Conservation (phyloP, 2,113 vertebrate species). For the Accipiter virgatus region DNA sequence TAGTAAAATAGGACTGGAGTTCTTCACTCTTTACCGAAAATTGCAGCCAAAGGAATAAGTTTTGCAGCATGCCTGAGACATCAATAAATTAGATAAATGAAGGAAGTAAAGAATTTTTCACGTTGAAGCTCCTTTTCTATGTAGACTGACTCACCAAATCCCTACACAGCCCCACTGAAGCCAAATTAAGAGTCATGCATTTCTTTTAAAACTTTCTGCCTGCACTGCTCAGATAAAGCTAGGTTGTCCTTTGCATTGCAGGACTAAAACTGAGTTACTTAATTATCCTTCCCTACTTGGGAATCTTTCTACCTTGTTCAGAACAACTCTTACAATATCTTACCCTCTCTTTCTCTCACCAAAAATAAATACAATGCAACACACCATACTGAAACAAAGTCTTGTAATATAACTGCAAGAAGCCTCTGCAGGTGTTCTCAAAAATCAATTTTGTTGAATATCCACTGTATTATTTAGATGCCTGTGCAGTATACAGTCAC, state of each 20-base stretch:
- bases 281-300: neutral
- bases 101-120: neutral
- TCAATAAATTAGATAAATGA: neutral
- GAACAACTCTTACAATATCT: neutral
- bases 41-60: neutral
- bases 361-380: neutral
- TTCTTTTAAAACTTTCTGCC: neutral
- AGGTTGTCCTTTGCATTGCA: neutral
- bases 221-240: neutral
- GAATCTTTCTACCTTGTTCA: neutral
- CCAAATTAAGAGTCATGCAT: neutral
- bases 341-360: neutral
- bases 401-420: neutral
- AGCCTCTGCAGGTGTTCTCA: neutral
- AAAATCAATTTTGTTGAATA: neutral
- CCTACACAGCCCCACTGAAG: neutral
- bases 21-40: neutral
- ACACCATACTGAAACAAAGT: neutral
- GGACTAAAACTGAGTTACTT: neutral
- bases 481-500: neutral
- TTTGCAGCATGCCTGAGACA: neutral
- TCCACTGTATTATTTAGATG: neutral
- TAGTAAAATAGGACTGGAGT: neutral
- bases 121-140: neutral
- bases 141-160: neutral